Percentiles rank a stretch among this genome's conserved stretches.
Conservation (phyloP, 2,797 vertebrate genomes). For the Anguilla pacifica region DNA sequence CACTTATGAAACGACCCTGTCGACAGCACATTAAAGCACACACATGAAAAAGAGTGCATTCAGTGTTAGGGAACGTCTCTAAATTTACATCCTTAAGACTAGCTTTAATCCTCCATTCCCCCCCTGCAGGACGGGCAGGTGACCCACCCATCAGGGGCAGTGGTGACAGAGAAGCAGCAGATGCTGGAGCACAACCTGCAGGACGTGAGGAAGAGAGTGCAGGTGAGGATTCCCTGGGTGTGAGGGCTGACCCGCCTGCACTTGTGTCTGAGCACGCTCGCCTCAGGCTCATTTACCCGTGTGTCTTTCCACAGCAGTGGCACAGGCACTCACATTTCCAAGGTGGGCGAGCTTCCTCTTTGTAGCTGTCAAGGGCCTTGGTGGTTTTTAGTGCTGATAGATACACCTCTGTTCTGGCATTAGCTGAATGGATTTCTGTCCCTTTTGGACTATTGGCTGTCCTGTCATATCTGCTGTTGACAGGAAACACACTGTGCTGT, state of each 20-base stretch:
- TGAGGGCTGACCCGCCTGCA: neutral
- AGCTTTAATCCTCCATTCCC: slow-evolving; percentile 17
- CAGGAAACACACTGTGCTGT: neutral
- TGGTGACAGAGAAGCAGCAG: slow-evolving; percentile 97
- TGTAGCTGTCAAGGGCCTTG: neutral
- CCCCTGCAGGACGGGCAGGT: slow-evolving; percentile 86
- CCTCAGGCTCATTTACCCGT: too few species aligned
- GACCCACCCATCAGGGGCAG: slow-evolving; percentile 88
- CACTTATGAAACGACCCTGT: neutral
- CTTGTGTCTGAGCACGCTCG: too few species aligned
- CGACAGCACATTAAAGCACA: neutral
- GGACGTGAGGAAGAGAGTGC: slow-evolving; percentile 96
- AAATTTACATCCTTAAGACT: neutral
- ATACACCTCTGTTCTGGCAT: neutral
- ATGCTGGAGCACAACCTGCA: slow-evolving; percentile 97
- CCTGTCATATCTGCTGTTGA: neutral
- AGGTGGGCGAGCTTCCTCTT: neutral
- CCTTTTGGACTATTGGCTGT: neutral
- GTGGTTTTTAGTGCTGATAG: neutral
- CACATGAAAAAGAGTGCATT: neutral
- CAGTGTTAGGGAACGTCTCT: neutral
- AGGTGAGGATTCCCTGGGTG: slow-evolving; percentile 71
- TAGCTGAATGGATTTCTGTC: neutral
- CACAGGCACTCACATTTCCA: neutral
- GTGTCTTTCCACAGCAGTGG: neutral